A percentile compares a stretch with the other conserved stretches of the same genome.
These are phyloP conservation scores for Larimichthys crocea DNA, from an alignment of 2,113 vertebrate species.

Conservation along the genomic window DNA sequence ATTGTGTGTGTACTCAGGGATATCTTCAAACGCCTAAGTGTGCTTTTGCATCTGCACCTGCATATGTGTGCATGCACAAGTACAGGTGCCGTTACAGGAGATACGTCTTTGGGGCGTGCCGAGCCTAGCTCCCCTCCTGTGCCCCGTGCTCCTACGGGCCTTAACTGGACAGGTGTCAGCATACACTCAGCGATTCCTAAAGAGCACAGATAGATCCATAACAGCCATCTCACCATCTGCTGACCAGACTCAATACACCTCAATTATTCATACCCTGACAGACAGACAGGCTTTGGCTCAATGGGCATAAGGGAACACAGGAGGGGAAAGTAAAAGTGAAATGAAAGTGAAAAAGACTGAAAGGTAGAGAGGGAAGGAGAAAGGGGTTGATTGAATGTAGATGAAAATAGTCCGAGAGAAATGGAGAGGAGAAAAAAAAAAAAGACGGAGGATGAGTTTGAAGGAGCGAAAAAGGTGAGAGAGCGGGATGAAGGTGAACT, in stretches of 20 bases:
- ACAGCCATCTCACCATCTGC: conserved; percentile 79
- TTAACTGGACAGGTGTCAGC: conserved; percentile 72
- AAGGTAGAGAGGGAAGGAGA: conserved; percentile 19
- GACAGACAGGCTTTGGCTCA: conserved; percentile 55
- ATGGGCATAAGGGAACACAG: conserved; percentile 17
- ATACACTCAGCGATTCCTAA: conserved; percentile 61
- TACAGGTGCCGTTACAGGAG: conserved; percentile 22
- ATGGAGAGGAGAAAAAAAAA: neutral
- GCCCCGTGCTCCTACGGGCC: conserved; percentile 27
- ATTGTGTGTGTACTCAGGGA: conserved; percentile 44
- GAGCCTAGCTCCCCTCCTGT: neutral
- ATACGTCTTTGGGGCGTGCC: neutral
- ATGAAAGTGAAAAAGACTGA: conserved; percentile 28
- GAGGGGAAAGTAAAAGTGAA: conserved; percentile 40
- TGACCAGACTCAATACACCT: conserved; percentile 76
- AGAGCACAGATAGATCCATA: conserved; percentile 70
- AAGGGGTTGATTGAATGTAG: conserved; percentile 39
- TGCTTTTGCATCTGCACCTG: conserved; percentile 32
- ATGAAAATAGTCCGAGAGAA: conserved; percentile 22
- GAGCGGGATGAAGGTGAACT: conserved; percentile 61
- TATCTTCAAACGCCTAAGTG: conserved; percentile 15
- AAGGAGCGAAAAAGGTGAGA: conserved; percentile 13
- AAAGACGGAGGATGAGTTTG: neutral
- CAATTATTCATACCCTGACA: conserved; percentile 79
- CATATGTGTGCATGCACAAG: neutral